These are phyloP conservation scores for Lepidurus couesii DNA, from an alignment of 1,140 invertebrate genomes.

Conservation along the genomic window DNA sequence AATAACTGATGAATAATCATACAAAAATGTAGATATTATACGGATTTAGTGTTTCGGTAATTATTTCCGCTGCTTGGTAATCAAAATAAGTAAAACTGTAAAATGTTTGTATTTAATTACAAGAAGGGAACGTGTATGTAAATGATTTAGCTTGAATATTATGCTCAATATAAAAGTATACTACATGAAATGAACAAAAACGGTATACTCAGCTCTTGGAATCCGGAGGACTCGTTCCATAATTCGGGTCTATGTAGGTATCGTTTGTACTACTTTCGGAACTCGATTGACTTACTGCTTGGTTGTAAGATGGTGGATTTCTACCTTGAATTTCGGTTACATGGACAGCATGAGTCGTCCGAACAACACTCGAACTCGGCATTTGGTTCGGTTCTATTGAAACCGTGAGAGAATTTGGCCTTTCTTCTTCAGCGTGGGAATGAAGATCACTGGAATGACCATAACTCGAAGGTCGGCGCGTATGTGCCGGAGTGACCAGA, in stretches of 20 bases:
- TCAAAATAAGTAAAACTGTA: too few relatives aligned
- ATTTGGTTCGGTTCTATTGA: not conserved
- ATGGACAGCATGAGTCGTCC: not conserved
- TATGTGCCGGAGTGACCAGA: not conserved
- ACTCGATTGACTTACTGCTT: not conserved
- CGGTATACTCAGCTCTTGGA: not conserved
- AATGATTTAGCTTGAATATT: too few relatives aligned
- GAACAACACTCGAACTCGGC: not conserved
- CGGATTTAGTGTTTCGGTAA: too few relatives aligned
- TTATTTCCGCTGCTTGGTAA: too few relatives aligned
- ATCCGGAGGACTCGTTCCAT: conserved; percentile 8
- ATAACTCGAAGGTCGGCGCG: not conserved
- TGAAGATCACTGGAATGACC: not conserved
- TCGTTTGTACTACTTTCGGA: not conserved
- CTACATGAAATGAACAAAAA: not conserved
- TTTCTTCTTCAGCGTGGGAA: not conserved
- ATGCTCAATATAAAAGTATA: too few relatives aligned
- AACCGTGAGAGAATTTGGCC: not conserved
- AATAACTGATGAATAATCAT: too few relatives aligned
- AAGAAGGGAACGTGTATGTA: too few relatives aligned
- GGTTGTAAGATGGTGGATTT: not conserved
- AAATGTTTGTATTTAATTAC: too few relatives aligned
- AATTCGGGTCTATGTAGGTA: not conserved
- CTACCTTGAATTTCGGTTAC: not conserved
- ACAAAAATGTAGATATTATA: too few relatives aligned